Base-by-base conservation (phyloP, 2,113 vertebrate genomes). In the Eidolon helvum region DNA sequence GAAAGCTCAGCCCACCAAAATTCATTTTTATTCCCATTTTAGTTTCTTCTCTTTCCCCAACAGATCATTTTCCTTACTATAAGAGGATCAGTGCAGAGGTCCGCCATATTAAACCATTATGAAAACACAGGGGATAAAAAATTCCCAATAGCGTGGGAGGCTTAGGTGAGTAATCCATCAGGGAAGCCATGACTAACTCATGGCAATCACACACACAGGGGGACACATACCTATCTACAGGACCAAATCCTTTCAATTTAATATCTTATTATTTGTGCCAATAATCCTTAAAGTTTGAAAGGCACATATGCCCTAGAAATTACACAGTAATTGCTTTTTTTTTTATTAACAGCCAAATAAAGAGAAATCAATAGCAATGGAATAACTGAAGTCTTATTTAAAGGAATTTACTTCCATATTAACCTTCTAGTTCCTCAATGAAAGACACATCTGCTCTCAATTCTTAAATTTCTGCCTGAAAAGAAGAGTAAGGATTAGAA, bases 11-110 rank as follows among this genome's bases (percentile, higher is more conserved):
- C 35, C 85, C 45, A 59, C 40, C 48, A 61, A 43, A 92, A 57
- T 14, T 94, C 75, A 61, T 72, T 91, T 96, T 79, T 88, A 88
- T 83, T 74, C n/a, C 55, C 28, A 33, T 45, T 75, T 69, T 45
- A 21, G 33, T 87, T 95, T 50, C 43, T 72, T 63, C 33, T 69
- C 22, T 48, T 93, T 82, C 48, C 61, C 65, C 48, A 65, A 4
- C 66, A 86, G 69, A 61, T 71, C 40, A 45, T 92, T 91, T 94
- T 80, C 87, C 78, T 85, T 40, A 50, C 91, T 16, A 1, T 38
- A 16, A 16, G 9, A 91, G 50, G 45, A 59, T 72, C 33, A 28
- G 72, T 4, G 59, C 50, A 40, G 88, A 75, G 55, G 38, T 79
- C 82, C 72, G 18, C 55, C 66, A 30, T 75, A 33, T 78, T 69